These are phyloP conservation scores for Coptodon bakossiorum DNA, from an alignment of 2,113 vertebrate species.

Conservation along the genomic window DNA sequence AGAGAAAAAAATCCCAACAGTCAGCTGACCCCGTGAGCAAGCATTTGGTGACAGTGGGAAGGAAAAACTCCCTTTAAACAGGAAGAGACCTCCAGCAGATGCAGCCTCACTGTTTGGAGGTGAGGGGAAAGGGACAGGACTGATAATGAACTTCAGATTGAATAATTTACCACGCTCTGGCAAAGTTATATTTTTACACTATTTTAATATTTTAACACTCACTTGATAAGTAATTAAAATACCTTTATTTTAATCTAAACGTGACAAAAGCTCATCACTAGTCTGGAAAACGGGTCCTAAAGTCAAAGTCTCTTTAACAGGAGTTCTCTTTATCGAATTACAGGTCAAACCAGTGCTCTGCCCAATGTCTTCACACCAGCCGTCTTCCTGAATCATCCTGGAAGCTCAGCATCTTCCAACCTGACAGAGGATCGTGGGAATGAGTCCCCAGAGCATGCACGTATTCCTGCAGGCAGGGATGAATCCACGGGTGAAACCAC, in stretches of 20 bases:
- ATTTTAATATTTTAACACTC: background rate
- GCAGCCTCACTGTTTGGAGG: background rate
- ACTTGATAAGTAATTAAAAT: background rate
- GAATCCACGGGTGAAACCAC: background rate
- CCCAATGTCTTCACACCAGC: background rate
- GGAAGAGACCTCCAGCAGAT: background rate
- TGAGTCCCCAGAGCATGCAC: background rate
- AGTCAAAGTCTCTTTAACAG: background rate
- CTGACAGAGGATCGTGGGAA: background rate
- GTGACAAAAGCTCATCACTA: background rate
- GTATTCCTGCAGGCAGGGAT: background rate
- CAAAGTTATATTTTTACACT: background rate
- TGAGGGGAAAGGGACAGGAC: background rate
- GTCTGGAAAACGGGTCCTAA: background rate
- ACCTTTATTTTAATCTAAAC: background rate
- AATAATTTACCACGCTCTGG: background rate
- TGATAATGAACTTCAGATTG: background rate
- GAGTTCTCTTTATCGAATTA: background rate
- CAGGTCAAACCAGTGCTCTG: conserved; percentile 26
- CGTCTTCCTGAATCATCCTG: background rate
- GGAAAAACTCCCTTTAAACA: background rate
- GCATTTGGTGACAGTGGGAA: background rate
- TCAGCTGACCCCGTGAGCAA: fast-evolving
- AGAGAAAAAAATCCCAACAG: background rate
- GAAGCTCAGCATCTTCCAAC: background rate